Base-by-base conservation (phyloP, 1,140 invertebrate genomes). In the Tetramorium simillimum region DNA sequence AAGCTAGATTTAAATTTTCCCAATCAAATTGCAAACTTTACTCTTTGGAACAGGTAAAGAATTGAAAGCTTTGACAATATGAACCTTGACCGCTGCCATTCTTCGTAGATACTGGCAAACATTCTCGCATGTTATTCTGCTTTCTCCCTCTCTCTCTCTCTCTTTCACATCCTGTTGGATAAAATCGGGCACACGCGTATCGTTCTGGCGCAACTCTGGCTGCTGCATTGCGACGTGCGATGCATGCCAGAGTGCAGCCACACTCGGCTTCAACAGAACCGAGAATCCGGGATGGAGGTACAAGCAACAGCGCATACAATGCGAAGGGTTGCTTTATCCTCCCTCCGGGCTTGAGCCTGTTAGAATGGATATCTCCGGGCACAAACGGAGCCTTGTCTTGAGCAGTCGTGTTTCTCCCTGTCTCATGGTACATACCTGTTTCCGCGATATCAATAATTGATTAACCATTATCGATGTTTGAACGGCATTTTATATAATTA, bases 221-320 rank as follows among this genome's bases (percentile, higher is more conserved):
- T 88, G 58, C 75, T 88, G 87, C 75, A 88, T 86, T 88, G 75
- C 76, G 75, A 86, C 75, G 67, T 24, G 51, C 53, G 33, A 37
- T 24, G n/a, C 56, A 53, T 62, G 18, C 9, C 5, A 12, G 33
- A 87, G 53, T 40, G 77, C 77, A 65, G n/a, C 43, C 9, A 49
- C 24, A 53, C 69, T 84, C 67, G 43, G 53, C n/a, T 62, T 43
- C 9, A 56, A 75, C 10, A 81, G 28, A 56, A n/a, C 28, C 43
- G 53, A 33, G 80, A 84, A 75, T 75, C n/a, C 53, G 33, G 49
- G 33, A 14, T 16, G n/a, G 63, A 86, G 24, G 49, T 51, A n/a
- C 37, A 37, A 46, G 67, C 58, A 46, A n/a, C 43, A 28, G 37
- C n/a, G 76, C 3, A 40, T 46, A 80, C 75, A 86, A 82, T 33